These are phyloP conservation scores for Aphelenchoides fujianensis DNA, from an alignment of 1,140 invertebrate genomes.

Conservation along the genomic window DNA sequence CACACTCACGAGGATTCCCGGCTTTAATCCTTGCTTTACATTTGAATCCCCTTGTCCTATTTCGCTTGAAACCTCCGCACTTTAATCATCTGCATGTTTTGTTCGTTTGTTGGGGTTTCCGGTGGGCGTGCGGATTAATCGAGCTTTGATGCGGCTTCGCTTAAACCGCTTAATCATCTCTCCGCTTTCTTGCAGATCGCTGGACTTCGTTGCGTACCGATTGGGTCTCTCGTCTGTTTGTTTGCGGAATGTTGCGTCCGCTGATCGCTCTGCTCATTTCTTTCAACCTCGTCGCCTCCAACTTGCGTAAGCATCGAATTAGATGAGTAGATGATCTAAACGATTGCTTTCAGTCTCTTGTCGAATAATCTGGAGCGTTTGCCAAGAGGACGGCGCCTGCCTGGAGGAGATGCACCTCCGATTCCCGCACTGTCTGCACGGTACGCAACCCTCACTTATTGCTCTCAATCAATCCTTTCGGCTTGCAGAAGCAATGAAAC, in stretches of 20 bases:
- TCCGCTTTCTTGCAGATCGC: not conserved
- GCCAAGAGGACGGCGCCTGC: slow-evolving; percentile 9
- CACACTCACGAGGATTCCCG: no score
- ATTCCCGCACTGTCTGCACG: slow-evolving; percentile 9
- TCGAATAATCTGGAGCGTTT: slow-evolving; percentile 7
- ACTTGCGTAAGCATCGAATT: not conserved
- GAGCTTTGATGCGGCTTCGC: not conserved
- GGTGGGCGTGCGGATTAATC: not conserved
- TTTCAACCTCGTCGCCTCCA: slow-evolving; percentile 7
- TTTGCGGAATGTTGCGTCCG: not conserved
- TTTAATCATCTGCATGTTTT: not conserved
- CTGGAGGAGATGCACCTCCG: slow-evolving; percentile 9
- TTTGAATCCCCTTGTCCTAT: no score
- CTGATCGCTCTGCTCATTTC: not conserved
- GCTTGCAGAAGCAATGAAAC: no score
- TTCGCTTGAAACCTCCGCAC: no score
- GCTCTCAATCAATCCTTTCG: no score
- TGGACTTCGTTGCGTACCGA: not conserved
- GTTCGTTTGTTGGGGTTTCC: not conserved
- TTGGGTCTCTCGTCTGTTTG: no score
- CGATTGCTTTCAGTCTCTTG: slow-evolving; percentile 15
- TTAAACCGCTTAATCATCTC: not conserved
- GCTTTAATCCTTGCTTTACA: no score
- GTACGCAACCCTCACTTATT: no score
- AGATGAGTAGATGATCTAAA: not conserved